Conservation (phyloP, 2,888 invertebrate genomes). For the Orchestes rusci region DNA sequence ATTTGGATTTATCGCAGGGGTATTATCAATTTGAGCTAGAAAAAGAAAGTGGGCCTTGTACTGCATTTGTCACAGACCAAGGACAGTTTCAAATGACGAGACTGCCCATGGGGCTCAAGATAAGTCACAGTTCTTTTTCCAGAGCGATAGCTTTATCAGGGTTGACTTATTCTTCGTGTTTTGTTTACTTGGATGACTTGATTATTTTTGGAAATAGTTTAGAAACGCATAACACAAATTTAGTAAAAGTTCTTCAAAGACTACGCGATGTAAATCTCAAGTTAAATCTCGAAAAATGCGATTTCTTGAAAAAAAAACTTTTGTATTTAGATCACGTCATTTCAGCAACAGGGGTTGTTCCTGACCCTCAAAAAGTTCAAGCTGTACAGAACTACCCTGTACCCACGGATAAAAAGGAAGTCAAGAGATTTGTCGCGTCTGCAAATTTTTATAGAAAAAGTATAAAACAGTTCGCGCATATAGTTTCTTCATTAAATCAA, state of each 20-base stretch:
- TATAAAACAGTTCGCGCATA: background rate
- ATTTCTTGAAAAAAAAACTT: slow-evolving; percentile 6
- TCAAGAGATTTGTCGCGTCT: background rate
- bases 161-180: slow-evolving; percentile 23
- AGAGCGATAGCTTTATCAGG: slow-evolving; percentile 28
- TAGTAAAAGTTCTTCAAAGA: slow-evolving; percentile 11
- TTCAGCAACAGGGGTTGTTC: background rate
- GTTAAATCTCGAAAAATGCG: slow-evolving; percentile 17
- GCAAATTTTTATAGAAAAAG: background rate
- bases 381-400: background rate
- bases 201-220: slow-evolving; percentile 28
- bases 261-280: no score
- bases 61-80: slow-evolving; percentile 28
- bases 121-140: slow-evolving; percentile 28
- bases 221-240: slow-evolving; percentile 22
- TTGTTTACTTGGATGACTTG: slow-evolving; percentile 20
- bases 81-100: slow-evolving; percentile 30
- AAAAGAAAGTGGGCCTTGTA: slow-evolving; percentile 22
- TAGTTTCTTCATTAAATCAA: background rate
- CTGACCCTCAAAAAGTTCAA: background rate
- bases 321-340: background rate
- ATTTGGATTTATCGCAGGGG: slow-evolving; percentile 24
- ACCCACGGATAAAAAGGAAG: background rate
- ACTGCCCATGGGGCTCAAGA: slow-evolving; percentile 31
- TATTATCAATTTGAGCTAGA: slow-evolving; percentile 31